Conservation (phyloP, 1,140 invertebrate species). For the Rhyzopertha dominica region DNA sequence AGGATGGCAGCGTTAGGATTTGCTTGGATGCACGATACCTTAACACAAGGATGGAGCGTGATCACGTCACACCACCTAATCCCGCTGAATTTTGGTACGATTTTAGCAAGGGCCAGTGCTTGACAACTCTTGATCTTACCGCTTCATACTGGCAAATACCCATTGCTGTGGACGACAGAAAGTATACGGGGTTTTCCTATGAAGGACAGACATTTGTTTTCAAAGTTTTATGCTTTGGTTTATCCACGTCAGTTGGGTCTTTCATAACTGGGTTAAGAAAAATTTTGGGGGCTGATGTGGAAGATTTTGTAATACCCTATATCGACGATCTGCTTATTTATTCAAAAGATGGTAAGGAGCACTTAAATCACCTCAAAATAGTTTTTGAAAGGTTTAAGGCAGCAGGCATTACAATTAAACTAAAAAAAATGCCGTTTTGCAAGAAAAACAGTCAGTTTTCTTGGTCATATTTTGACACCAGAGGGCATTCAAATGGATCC, state of each 20-base stretch:
- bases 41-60: conserved; percentile 4
- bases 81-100: conserved; percentile 1
- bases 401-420: conserved; percentile 46
- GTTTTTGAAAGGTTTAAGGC: conserved; percentile 41
- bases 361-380: conserved; percentile 39
- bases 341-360: too few species aligned
- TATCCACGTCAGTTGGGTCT: conserved; percentile 3
- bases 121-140: conserved; percentile 6
- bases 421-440: conserved; percentile 46
- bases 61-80: conserved; percentile 6
- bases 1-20: conserved; percentile 4
- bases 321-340: conserved; percentile 49
- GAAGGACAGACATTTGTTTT: conserved; percentile 13
- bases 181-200: conserved; percentile 11
- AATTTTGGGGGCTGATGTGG: conserved; percentile 7
- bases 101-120: conserved; percentile 1
- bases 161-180: conserved; percentile 13
- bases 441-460: conserved; percentile 11
- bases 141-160: conserved; percentile 15
- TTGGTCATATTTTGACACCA: conserved; percentile 7
- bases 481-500: conserved; percentile 4
- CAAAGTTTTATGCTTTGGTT: conserved; percentile 7
- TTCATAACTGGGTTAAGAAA: conserved; percentile 8
- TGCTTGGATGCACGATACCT: conserved; percentile 8
- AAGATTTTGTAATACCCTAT: conserved; percentile 8